Conservation (phyloP, 2,797 vertebrate species). For the Antennarius maculatus region DNA sequence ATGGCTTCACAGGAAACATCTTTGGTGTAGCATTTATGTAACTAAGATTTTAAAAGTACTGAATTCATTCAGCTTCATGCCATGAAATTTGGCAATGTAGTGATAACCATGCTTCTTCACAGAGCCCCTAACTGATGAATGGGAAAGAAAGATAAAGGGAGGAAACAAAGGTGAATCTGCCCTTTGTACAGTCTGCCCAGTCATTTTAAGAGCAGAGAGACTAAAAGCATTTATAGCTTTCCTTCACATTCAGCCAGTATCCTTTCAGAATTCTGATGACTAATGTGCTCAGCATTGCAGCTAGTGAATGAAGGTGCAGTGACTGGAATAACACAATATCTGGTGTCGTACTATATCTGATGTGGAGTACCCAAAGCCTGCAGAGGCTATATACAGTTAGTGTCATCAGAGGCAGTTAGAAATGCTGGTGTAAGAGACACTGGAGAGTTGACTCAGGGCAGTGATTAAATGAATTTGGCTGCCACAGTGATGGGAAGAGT, state of each 20-base stretch:
- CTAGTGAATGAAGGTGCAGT: conserved; percentile 31
- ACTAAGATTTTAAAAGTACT: conserved; percentile 80
- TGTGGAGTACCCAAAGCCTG: conserved; percentile 8
- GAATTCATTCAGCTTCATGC: conserved; percentile 70
- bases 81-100: conserved; percentile 68
- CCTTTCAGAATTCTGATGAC: conserved; percentile 54
- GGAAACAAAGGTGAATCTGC: conserved; percentile 61
- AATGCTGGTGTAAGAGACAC: conserved; percentile 16
- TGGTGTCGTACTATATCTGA: conserved; percentile 23
- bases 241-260: conserved; percentile 45
- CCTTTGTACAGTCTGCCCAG: conserved; percentile 45
- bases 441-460: conserved; percentile 29
- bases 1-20: conserved; percentile 70
- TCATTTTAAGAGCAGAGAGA: conserved; percentile 47
- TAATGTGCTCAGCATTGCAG: conserved; percentile 38
- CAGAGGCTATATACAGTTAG: conserved; percentile 20
- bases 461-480: conserved; percentile 34
- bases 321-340: conserved; percentile 33
- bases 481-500: conserved; percentile 27
- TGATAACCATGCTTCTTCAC: conserved; percentile 71
- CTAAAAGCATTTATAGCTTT: conserved; percentile 38
- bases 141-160: conserved; percentile 23
- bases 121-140: conserved; percentile 67
- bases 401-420: conserved; percentile 26
- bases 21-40: conserved; percentile 79